Evolutionary conservation across 2,113 vertebrate genomes (phyloP), one percentile per base, ranked within the genome.

Genomic region (Forbesichthys agassizii): DNA sequence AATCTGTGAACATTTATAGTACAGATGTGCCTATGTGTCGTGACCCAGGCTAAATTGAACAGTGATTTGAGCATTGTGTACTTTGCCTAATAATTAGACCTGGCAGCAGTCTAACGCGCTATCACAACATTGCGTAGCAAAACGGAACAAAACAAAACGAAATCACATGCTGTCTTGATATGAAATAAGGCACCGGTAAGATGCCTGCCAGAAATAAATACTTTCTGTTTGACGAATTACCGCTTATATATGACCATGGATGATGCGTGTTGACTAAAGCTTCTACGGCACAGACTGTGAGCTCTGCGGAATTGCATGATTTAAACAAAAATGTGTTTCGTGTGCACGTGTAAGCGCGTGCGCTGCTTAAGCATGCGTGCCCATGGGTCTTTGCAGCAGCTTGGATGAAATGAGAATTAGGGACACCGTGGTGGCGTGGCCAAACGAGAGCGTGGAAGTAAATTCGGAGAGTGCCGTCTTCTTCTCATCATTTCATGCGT

Each of bases 401-500:
- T 55, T 33, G 62, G 72, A 86, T 85, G 76, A 88, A 82, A 87
- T 81, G 61, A 72, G 76, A 84, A 88, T 88, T 79, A 86, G 54
- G 66, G 13, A 13, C 76, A 48, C 85, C 82, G 88, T 83, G 82
- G 80, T 79, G 16, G 73, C 14, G 9, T 65, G 82, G 87, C 85
- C 71, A 33, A 60, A 33, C 7, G 33, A 60, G 58, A 60, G 58
- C 36, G 58, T 13, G 13, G 11, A 27, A 9, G 11, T 42, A 63
- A 69, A 63, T 73, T 68, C 72, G 68, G 68, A 64, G 51, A 74
- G 78, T 80, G 79, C 73, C 11, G 67, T 82, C 83, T 87, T 85
- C 86, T 88, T 88, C 84, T 80, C 85, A 84, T 87, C 80, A 85
- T 90, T 91, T 91, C 85, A 84, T 82, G 82, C 84, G 85, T 91